Conservation (phyloP, 37 sponge, comb jelly and placozoan species). For the Cladorhizidae sp. region DNA sequence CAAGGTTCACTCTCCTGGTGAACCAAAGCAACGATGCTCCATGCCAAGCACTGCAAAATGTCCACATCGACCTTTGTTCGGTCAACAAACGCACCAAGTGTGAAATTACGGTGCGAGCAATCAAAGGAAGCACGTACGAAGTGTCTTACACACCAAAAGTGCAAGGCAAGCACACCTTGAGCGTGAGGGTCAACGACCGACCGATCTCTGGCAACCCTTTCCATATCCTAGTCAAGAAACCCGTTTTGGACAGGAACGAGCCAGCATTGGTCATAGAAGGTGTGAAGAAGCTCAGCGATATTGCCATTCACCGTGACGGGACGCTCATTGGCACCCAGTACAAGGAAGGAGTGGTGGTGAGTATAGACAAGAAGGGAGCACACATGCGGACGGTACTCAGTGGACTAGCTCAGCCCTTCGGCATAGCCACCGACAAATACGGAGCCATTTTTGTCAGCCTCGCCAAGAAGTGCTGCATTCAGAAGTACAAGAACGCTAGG, state of each 20-base stretch:
- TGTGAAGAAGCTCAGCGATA: slow-evolving; percentile 1
- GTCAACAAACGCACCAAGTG: background rate
- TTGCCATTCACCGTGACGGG: background rate
- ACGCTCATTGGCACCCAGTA: background rate
- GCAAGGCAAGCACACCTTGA: background rate
- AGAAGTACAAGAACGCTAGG: background rate
- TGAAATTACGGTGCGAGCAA: background rate
- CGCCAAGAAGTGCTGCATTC: background rate
- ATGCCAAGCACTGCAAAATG: background rate
- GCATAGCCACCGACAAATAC: background rate
- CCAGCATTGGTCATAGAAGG: background rate
- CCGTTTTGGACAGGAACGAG: background rate
- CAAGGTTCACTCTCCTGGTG: background rate
- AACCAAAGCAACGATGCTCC: background rate
- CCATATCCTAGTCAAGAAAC: background rate
- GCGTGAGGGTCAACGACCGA: background rate
- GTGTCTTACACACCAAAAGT: background rate
- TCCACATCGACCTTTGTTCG: background rate
- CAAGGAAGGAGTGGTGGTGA: background rate
- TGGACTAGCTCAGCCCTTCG: background rate
- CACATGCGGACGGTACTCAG: background rate
- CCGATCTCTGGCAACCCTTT: background rate
- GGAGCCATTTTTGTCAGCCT: background rate
- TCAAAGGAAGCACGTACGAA: background rate
- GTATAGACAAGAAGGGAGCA: background rate